Base-by-base conservation (phyloP, 2,888 invertebrate genomes). In the Galerucella nymphaeae region DNA sequence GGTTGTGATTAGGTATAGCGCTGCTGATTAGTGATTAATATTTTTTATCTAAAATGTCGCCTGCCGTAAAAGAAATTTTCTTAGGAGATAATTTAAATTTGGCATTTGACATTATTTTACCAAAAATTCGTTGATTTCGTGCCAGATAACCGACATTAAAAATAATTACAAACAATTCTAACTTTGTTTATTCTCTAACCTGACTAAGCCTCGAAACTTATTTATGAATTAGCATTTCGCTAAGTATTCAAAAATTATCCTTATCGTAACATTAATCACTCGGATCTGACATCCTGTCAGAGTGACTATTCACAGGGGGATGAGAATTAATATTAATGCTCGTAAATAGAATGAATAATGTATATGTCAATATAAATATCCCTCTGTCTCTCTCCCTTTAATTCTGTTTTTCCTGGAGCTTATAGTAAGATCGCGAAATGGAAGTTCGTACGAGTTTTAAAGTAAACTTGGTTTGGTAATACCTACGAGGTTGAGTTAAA, bases 311-410 rank as follows among this genome's bases (percentile, higher is more conserved):
- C 65, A 59, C 41, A 68, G 70, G 64, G 74, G 76, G 76, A 71
- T 71, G 72, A 48, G 70, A 70, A 74, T 73, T 74, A 74, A 73
- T 76, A 73, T 77, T 77, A 77, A 77, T 76, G 72, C 75, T 8
- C 72, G 70, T 75, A 68, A 73, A 77, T 77, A 75, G 76, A 77
- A 77, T 79, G 79, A 79, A 76, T 79, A 79, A 79, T 79, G 75
- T 74, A 75, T 76, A 73, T 77, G 78, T 78, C 77, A 76, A 78
- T 78, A 76, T 74, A 77, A 77, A 76, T 76, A 75, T 61, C 68
- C 20, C 18, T n/a, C 55, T n/a, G 38, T 50, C 67, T 58, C 50
- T 61, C 30, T 9, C 30, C 8, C 30, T 38, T 16, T 53, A 30
- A 13, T 14, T 18, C n/a, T 41, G 23, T 59, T 58, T 59, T 23